Evolutionary conservation across 2,113 vertebrate species (phyloP), one percentile per base, ranked within the genome.

Genomic region (Colaptes auratus): DNA sequence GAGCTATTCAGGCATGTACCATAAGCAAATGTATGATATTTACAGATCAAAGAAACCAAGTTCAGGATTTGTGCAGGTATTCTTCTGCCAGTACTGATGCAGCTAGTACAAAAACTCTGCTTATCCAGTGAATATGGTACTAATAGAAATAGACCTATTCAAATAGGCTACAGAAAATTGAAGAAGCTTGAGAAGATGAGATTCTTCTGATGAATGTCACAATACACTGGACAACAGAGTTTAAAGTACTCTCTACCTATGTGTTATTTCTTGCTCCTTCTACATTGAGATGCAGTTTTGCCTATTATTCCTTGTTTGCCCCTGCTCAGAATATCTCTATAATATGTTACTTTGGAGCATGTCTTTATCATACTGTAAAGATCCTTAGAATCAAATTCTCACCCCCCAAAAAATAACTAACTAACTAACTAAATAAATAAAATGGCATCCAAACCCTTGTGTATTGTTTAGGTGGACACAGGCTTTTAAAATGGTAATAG

Each of bases 401-500:
- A 52, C 60, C 53, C 39, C 39, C 39, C 39, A 11, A 39, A 39
- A 10, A 39, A n/a, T n/a, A n/a, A n/a, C n/a, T n/a, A n/a, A n/a
- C n/a, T n/a, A n/a, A 39, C 11, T 39, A 39, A 59, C 36, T 58
- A 89, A 92, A 92, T 87, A 69, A 36, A 64, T 77, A 93, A 92
- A 91, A 64, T n/a, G 71, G 80, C 87, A 93, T 58, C 82, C 75
- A 80, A 80, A 80, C 82, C 82, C 79, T n/a, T 81, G 79, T 74
- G 75, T 36, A 93, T 82, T 93, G 71, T 94, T 92, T 80, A 88
- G 48, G 67, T 77, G 85, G 91, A 95, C 89, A 82, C 11, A 92
- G 64, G 85, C 64, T 95, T 96, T 96, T 95, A 95, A 96, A 97
- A 97, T 94, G 96, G 82, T 92, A 97, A 96, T 95, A 67, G 85